Evolutionary conservation across 1,140 invertebrate genomes (phyloP).

Genomic region (Cheumatopsyche charites): DNA sequence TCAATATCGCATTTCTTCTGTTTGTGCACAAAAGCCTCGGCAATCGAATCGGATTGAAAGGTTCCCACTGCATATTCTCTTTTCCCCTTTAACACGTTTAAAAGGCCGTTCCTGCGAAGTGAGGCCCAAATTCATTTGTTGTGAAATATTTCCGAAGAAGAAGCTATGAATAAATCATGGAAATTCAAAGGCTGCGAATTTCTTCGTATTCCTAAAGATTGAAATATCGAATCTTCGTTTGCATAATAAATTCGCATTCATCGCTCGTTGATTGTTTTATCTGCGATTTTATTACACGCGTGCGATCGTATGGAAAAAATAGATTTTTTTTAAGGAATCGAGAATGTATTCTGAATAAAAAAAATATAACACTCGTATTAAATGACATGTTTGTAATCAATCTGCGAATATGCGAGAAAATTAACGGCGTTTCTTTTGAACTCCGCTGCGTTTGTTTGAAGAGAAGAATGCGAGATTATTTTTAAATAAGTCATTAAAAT

Average conservation of each 20-base stretch:
- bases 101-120: background rate
- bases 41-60: slow-evolving; percentile 2
- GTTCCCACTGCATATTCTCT: background rate
- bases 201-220: background rate
- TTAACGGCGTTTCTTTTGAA: slow-evolving; percentile 5
- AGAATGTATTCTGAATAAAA: background rate
- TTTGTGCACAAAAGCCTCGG: background rate
- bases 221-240: too few relatives aligned
- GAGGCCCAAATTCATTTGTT: too few relatives aligned
- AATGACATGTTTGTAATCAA: slow-evolving; percentile 3
- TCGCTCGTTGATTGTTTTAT: background rate
- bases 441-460: slow-evolving; percentile 4
- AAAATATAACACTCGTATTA: background rate
- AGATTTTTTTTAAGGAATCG: background rate
- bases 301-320: background rate
- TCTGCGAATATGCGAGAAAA: background rate
- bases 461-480: background rate
- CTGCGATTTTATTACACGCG: background rate
- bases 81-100: slow-evolving; percentile 2
- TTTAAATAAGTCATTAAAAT: too few relatives aligned
- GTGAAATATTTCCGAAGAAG: background rate
- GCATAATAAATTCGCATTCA: too few relatives aligned
- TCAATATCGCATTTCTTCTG: too few relatives aligned
- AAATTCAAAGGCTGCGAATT: background rate
- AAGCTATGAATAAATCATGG: slow-evolving; percentile 14